phyloP scores from a whole-genome alignment of 1,140 invertebrate genomes.

The Drosophila suzukii region DNA sequence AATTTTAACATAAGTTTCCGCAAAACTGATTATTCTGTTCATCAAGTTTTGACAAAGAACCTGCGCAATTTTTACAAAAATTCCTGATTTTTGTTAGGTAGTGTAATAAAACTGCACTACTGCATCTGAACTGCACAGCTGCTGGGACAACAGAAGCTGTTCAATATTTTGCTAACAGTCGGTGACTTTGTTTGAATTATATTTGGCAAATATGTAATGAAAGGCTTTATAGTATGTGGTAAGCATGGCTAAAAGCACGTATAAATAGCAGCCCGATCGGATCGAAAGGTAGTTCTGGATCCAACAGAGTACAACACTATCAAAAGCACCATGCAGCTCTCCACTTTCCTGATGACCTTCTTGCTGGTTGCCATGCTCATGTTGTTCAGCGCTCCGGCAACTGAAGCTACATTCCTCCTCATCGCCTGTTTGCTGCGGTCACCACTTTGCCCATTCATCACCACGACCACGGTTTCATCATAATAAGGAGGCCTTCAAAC shows the following conservation, averaged over 20 bases:
- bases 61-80: no score
- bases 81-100: no score
- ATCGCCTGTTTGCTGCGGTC: constrained; percentile 17
- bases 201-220: no score
- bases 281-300: neutral
- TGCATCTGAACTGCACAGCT: no score
- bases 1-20: no score
- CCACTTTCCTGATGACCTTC: constrained; percentile 29
- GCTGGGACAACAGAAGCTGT: no score
- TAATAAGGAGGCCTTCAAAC: neutral
- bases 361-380: constrained; percentile 21
- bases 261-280: neutral
- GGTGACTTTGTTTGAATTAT: no score
- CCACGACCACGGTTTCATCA: neutral
- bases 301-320: neutral
- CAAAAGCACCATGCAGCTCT: constrained; percentile 1
- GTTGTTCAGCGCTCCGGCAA: constrained; percentile 10
- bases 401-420: constrained; percentile 15
- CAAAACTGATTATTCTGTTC: no score
- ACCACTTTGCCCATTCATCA: constrained; percentile 11
- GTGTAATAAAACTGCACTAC: no score
- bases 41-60: no score
- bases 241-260: neutral
- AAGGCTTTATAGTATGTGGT: no score
- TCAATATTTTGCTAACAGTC: no score